phyloP scores from a whole-genome alignment of 2,797 vertebrate genomes.

The Helarctos malayanus region DNA sequence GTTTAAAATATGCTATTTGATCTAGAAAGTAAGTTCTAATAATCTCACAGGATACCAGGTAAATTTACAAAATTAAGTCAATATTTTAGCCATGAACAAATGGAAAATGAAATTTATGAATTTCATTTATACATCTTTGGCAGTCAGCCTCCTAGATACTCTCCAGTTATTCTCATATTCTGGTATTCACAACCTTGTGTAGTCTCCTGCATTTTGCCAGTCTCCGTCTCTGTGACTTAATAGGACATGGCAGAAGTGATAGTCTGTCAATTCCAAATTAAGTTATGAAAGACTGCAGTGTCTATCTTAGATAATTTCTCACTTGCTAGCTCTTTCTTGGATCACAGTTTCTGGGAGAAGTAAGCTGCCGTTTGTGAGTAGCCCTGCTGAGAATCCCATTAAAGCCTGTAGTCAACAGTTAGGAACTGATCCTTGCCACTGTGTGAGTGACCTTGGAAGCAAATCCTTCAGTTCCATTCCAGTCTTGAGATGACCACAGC shows the following conservation, averaged over 20 bases:
- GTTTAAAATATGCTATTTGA: slow-evolving; percentile 10
- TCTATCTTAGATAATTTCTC: neutral
- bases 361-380: neutral
- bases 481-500: neutral
- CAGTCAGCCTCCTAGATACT: neutral
- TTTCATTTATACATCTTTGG: neutral
- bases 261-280: neutral
- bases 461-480: neutral
- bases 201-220: neutral
- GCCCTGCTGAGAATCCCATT: neutral
- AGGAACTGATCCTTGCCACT: neutral
- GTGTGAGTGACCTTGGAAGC: neutral
- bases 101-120: slow-evolving; percentile 46
- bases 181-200: neutral
- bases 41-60: neutral
- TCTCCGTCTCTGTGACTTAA: neutral
- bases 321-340: neutral
- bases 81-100: neutral
- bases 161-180: neutral
- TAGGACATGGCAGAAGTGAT: neutral
- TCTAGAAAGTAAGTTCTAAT: neutral
- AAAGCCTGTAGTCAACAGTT: neutral
- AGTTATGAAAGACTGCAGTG: neutral
- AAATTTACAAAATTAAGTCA: slow-evolving; percentile 14
- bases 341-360: neutral